Base-by-base conservation (phyloP, 2,113 vertebrate species). In the Lophius piscatorius region DNA sequence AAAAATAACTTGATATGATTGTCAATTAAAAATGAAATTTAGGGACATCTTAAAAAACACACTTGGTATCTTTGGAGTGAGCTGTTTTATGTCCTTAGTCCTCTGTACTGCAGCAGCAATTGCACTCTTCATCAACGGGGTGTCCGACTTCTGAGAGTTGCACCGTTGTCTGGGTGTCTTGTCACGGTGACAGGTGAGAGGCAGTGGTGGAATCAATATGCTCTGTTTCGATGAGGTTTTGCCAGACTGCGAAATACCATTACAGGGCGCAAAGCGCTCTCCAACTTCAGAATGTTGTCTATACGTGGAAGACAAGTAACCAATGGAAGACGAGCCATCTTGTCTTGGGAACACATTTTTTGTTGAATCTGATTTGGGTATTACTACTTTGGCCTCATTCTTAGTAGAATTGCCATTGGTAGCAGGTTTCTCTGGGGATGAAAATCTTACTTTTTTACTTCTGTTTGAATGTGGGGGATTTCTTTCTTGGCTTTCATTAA, bases 41-140 rank as follows among this genome's bases (percentile, higher is more conserved):
- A 40, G 13, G 29, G 4, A 55, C 12, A 17, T 9, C 16, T 0
- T 34, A 36, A 62, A 40, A 0, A 62, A 78, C 76, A 52, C 61
- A 79, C 78, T 41, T 46, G 2, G 28, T 14, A 35, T 4, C 4
- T 1, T 5, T 34, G n/a, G 0, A 11, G 21, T 0, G 0, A 17
- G 8, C 6, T 3, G 62, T 14, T 35, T 22, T 41, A 1, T 61
- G 4, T 31, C 42, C n/a, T 50, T 62, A 0, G n/a, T 68, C 34
- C 1, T 9, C 42, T 5, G 0, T 11, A 4, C 31, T 18, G 74
- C 73, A 23, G 66, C 28, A 16, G 0, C n/a, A 0, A 16, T 14
- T 65, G 41, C 35, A 10, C 44, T 69, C 55, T 80, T 80, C 70
- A 72, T 65, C 51, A 80, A 34, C 1, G 12, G 38, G 9, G 36